A percentile compares a stretch with the other conserved stretches of the same genome.
Evolutionary conservation across 2,888 invertebrate species (phyloP).

Genomic region (Seira ritae): DNA sequence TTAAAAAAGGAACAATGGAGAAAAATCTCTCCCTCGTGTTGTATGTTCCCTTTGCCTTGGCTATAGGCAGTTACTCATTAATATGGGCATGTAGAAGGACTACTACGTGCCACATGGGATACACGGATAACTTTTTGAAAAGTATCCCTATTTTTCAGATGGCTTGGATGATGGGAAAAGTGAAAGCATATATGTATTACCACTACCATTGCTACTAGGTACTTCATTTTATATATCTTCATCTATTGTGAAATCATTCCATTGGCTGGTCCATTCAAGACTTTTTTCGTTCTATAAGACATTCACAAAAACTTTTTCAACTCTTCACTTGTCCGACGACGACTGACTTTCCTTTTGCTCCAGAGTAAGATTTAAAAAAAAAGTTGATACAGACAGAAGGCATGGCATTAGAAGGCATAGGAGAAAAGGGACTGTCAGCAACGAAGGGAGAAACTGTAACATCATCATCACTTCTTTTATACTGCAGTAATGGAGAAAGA

Average conservation of each 20-base stretch:
- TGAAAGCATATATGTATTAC: too few relatives aligned
- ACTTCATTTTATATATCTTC: too few relatives aligned
- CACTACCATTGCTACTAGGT: too few relatives aligned
- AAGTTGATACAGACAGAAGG: conserved; percentile 42
- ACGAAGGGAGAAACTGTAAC: conserved; percentile 32
- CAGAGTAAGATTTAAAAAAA: conserved; percentile 27
- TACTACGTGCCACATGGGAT: too few relatives aligned
- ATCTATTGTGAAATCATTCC: conserved; percentile 18
- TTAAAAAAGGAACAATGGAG: not conserved
- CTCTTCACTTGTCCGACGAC: conserved; percentile 48
- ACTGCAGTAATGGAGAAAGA: conserved; percentile 40
- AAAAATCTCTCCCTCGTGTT: not conserved
- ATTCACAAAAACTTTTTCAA: too few relatives aligned
- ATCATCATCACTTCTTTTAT: conserved; percentile 8
- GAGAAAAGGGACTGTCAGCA: conserved; percentile 22
- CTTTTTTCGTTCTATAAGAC: too few relatives aligned
- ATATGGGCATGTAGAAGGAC: not conserved
- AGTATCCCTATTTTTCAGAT: too few relatives aligned
- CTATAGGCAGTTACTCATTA: too few relatives aligned
- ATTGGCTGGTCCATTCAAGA: conserved; percentile 46
- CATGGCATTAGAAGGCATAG: too few relatives aligned
- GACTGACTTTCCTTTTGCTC: conserved; percentile 13
- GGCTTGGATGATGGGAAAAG: too few relatives aligned
- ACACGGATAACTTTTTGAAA: too few relatives aligned
- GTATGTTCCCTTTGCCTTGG: too few relatives aligned